Base-by-base conservation (phyloP, 2,797 vertebrate genomes). In the Novumbra hubbsi region DNA sequence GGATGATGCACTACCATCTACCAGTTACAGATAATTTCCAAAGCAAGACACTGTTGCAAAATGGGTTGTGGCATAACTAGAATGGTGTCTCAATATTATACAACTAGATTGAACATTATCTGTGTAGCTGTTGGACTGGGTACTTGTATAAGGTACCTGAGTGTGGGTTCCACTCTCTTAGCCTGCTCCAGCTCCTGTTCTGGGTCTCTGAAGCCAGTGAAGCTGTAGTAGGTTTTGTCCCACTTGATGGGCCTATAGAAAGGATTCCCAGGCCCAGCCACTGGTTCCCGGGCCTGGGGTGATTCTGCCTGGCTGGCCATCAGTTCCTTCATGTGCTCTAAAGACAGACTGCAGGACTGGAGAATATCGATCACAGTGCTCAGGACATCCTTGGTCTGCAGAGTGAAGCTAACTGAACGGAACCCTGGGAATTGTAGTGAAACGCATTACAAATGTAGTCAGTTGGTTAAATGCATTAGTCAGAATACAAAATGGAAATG, bases 181-280 rank as follows among this genome's bases (percentile, higher is more conserved):
- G 94, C 94, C 86, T 95, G 95, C 80, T 96, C 92, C n/a, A 97
- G 86, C 78, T 98, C 96, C 87, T 97, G 93, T 45, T 98, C 96
- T 6, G 96, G 96, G 90, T 98, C 96, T 85, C 90, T 96, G 91
- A 95, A 96, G 74, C 97, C 97, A 71, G 97, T 98, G 84, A 98
- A 98, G 5, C 91, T 88, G 76, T 99, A 99, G 0, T 96, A 99
- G 24, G 94, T 96, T 86, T 96, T 98, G 88, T 98, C 92, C 97
- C 97, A 99, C 78, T 93, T 96, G 86, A 99, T 96, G 27, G 96
- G 95, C 76, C 97, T 95, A 88, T 95, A 93, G 73, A 95, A 91
- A 2, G 86, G 70, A 34, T 76, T 76, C 70, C 79, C 91, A 64
- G 72, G 55, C 55, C 55, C 55, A 12, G 21, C 2, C 64, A 86